Evolutionary conservation across 2,888 invertebrate genomes (phyloP).

Genomic region (Anorthoa munda): DNA sequence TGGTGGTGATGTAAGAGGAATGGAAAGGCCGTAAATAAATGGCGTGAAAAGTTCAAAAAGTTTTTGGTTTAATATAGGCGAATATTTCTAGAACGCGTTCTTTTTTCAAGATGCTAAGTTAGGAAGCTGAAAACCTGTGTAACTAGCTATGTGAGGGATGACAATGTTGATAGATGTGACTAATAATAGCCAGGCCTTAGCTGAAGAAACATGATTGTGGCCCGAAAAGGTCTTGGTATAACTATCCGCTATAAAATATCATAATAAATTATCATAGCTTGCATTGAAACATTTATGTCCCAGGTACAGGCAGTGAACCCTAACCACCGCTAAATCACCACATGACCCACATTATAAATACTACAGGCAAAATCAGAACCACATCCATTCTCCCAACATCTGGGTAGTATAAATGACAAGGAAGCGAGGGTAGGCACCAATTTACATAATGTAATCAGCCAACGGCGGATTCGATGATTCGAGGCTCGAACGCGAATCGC

Average conservation of each 20-base stretch:
- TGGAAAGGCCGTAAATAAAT: constrained; percentile 41
- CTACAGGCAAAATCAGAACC: constrained; percentile 22
- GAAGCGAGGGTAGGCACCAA: constrained; percentile 75
- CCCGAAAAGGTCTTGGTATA: neutral
- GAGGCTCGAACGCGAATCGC: constrained; percentile 75
- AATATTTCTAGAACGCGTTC: no score
- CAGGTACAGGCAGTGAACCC: neutral
- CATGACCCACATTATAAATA: neutral
- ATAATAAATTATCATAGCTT: neutral
- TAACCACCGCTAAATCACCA: constrained; percentile 19
- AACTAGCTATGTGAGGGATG: no score
- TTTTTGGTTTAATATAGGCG: neutral
- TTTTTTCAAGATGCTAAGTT: no score
- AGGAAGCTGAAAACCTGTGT: no score
- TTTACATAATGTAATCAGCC: constrained; percentile 88
- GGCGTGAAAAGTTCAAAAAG: neutral
- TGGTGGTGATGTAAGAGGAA: constrained; percentile 11
- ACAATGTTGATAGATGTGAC: neutral
- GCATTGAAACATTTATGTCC: neutral
- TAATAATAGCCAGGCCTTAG: neutral
- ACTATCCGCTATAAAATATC: neutral
- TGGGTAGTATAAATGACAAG: constrained; percentile 81
- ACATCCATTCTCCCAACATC: constrained; percentile 69
- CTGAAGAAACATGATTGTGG: neutral
- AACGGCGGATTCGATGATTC: constrained; percentile 84